Base-by-base conservation (phyloP, 2,797 vertebrate species). In the Morus bassanus region DNA sequence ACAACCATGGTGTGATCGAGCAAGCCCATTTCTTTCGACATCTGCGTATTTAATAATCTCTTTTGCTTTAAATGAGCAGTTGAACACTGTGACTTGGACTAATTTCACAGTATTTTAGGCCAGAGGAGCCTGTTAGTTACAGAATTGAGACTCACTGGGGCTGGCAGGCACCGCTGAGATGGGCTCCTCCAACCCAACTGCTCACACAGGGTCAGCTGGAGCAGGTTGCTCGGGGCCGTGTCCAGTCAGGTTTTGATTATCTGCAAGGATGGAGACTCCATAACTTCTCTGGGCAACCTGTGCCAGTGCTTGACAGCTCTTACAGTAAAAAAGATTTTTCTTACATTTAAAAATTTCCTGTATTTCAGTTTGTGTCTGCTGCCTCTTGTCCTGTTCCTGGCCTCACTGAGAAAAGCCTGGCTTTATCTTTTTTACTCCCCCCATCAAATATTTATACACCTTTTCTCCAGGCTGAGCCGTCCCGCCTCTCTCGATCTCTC, bases 211-310 rank as follows among this genome's bases (percentile, higher is more conserved):
- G 37, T 64, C 61, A 68, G 43, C 75, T 77, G 68, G 46, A 73
- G 13, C 43, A 28, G 30, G 21, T 39, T 76, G 21, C 24, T 6
- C 3, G 0, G 51, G 35, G 10, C 54, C 0, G 0, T 16, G 30
- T 68, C n/a, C 17, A 10, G 41, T 39, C 46, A 59, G 31, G 12
- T 53, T 85, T 63, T 54, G 56, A 77, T 45, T 30, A 25, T 33
- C 65, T 91, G 41, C 30, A 86, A 57, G 54, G 18, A 39, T 50
- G 46, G 63, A 84, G 31, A 72, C 31, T 60, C 24, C 33, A 67
- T 45, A 81, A 19, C 23, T 19, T 91, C 50, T 79, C 59, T 59
- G 33, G 67, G 27, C 31, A 65, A 50, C 50, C 59, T 59, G 12
- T 88, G 30, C 39, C n/a, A 46, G 14, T 39, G n/a, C 24, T 79